Evolutionary conservation across 2,888 invertebrate genomes (phyloP).

Genomic region (Helicoverpa assulta): DNA sequence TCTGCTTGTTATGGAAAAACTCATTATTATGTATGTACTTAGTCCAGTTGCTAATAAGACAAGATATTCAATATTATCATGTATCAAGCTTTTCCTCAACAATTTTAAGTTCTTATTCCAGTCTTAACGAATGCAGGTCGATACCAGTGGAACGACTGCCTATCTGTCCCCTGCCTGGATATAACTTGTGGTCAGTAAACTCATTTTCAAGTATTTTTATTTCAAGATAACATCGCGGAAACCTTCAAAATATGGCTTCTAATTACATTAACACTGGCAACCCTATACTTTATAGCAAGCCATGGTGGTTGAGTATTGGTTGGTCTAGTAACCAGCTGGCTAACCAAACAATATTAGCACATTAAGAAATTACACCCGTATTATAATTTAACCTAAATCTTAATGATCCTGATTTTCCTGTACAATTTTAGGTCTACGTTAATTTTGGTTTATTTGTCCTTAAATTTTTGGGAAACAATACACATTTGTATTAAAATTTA

Average conservation of each 20-base stretch:
- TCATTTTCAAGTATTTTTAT: neutral
- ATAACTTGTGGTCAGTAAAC: no score
- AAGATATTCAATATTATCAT: no score
- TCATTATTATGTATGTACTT: no score
- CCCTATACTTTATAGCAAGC: conserved; percentile 45
- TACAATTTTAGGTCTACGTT: neutral
- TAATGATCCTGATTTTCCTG: conserved; percentile 1
- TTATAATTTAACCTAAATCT: conserved; percentile 6
- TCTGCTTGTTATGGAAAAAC: no score
- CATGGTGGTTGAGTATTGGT: conserved; percentile 55
- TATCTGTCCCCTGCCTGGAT: no score
- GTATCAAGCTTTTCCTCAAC: no score
- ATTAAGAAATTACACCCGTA: conserved; percentile 25
- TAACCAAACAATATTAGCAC: conserved; percentile 31
- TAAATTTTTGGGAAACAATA: neutral
- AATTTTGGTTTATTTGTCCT: no score
- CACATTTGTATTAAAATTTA: no score
- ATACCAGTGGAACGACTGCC: no score
- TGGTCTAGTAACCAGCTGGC: conserved; percentile 47
- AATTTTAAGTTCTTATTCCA: no score
- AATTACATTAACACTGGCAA: neutral
- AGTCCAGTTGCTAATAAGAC: no score
- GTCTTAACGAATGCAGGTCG: no score
- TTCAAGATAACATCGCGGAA: neutral
- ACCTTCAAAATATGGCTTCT: neutral